These are phyloP conservation scores for Ormyrus thymus DNA, from an alignment of 2,888 invertebrate genomes.

Conservation along the genomic window DNA sequence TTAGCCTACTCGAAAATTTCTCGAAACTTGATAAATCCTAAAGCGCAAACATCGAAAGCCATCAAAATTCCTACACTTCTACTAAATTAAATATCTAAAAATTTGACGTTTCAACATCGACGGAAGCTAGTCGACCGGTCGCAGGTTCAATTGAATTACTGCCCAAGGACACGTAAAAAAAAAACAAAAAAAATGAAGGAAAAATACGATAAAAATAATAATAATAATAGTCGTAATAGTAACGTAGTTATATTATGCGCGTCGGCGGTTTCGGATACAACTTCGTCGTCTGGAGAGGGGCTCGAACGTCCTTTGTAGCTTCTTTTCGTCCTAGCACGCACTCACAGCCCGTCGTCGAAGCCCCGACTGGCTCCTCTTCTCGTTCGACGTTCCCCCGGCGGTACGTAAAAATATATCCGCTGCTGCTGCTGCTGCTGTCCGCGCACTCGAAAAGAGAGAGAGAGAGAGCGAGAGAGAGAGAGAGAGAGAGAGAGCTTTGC, in stretches of 20 bases:
- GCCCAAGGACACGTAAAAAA: slow-evolving; percentile 9
- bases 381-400: slow-evolving; percentile 11
- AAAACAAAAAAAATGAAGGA: slow-evolving; percentile 26
- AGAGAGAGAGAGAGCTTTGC: slow-evolving; percentile 17
- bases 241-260: slow-evolving; percentile 38
- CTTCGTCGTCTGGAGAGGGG: slow-evolving; percentile 25
- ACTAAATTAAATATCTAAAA: neutral
- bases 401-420: neutral
- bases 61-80: neutral
- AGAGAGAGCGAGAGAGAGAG: too few relatives aligned
- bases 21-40: neutral
- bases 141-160: slow-evolving; percentile 35
- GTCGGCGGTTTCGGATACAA: slow-evolving; percentile 12
- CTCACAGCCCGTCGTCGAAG: slow-evolving; percentile 50
- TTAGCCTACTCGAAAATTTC: neutral
- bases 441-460: slow-evolving; percentile 21
- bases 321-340: slow-evolving; percentile 26
- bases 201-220: slow-evolving; percentile 28
- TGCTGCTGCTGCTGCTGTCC: too few relatives aligned
- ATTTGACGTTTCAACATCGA: slow-evolving; percentile 9
- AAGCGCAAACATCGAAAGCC: neutral
- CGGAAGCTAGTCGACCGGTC: slow-evolving; percentile 26
- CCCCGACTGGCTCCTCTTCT: neutral
- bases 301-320: neutral
- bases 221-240: slow-evolving; percentile 21